Evolutionary conservation across 2,113 vertebrate species (phyloP).

Genomic region (Clarias gariepinus): DNA sequence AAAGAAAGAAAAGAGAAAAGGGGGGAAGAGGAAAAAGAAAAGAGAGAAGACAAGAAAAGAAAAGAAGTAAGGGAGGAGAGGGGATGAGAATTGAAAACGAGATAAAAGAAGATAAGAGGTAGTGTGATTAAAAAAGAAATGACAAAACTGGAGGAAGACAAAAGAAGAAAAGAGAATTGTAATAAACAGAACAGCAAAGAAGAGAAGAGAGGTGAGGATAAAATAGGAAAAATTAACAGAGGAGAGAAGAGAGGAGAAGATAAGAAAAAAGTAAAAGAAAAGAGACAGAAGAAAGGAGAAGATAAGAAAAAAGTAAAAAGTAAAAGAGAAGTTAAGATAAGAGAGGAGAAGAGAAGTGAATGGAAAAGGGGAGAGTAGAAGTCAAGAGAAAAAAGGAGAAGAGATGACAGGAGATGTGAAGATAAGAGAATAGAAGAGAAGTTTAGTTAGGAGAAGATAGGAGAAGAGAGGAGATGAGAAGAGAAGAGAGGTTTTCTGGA

Average conservation of each 20-base stretch:
- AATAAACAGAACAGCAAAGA: not conserved
- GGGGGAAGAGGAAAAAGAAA: not conserved
- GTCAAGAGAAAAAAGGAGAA: fast-evolving
- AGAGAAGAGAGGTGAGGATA: not conserved
- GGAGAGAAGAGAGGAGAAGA: not conserved
- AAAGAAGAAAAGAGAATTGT: not conserved
- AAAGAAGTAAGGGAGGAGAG: not conserved
- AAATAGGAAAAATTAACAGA: too few species aligned
- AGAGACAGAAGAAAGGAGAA: too few species aligned
- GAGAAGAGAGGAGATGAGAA: not conserved
- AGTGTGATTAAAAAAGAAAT: not conserved
- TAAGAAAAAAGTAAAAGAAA: not conserved
- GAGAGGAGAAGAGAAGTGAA: not conserved
- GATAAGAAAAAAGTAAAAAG: not conserved
- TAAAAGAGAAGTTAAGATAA: not conserved
- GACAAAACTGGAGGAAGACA: not conserved
- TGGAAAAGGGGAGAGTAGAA: not conserved
- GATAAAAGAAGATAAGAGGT: not conserved
- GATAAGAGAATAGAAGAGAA: not conserved
- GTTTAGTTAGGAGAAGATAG: not conserved
- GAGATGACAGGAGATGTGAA: not conserved
- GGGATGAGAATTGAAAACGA: not conserved
- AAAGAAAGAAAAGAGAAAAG: not conserved
- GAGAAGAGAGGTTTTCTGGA: not conserved
- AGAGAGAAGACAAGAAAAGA: not conserved